Base-by-base conservation (phyloP, 2,113 vertebrate genomes). In the Eonycteris spelaea region DNA sequence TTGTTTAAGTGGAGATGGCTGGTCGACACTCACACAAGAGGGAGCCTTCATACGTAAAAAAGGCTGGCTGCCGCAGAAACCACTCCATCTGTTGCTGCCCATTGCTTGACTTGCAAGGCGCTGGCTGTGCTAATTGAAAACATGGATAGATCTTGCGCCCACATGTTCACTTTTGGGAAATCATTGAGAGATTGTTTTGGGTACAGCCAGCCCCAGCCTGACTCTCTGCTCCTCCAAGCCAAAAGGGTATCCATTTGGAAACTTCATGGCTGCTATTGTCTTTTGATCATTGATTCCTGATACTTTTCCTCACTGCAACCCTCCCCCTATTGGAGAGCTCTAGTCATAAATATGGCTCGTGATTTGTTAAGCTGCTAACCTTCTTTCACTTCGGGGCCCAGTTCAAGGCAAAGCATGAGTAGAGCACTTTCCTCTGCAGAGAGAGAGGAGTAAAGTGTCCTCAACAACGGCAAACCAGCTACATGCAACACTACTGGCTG, bases 1-100 rank as follows among this genome's bases (percentile, higher is more conserved):
- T 97, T 98, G 97, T 97, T 98, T 97, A 98, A 97, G 97, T 97
- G 95, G 96, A 74, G 91, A 77, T 97, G 87, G 79, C 92, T 57
- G 3, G 48, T 55, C 7, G 51, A 93, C 96, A 92, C 93, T 94
- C 92, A 96, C 96, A 97, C 97, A 97, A 97, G 96, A 97, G 96
- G 63, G 85, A 95, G 95, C 96, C 96, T 97, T 98, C 96, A 97
- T 74, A 94, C 67, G 6, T 82, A 98, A 97, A 96, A 97, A 97
- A 98, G 83, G 91, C 96, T 70, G 96, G 59, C 96, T 92, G 80
- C 91, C 51, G 0, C 48, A 45, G 90, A 97, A 97, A 84, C 85
- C 94, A 88, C 92, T 97, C 96, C 97, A 97, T 97, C 97, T 97
- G 97, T 86, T 92, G 74, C 96, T 91, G 95, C 84, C 55, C 88